These are phyloP conservation scores for Procavia capensis DNA, from an alignment of 2,113 vertebrate species.

Conservation along the genomic window DNA sequence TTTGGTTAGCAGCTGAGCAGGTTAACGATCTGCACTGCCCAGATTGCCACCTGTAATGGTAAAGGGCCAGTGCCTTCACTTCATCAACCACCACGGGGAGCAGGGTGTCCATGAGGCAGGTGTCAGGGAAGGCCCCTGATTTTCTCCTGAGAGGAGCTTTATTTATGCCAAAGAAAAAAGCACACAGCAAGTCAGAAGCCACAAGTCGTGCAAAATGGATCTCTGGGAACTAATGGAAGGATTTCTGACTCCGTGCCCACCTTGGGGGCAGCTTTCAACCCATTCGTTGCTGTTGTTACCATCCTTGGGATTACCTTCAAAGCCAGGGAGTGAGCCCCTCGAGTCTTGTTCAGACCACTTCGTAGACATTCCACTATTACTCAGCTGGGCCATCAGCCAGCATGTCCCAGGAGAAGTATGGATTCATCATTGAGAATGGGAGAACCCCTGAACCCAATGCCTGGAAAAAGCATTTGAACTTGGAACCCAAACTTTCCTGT, in stretches of 20 bases:
- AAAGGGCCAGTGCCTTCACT: not conserved
- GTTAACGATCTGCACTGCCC: too few relatives aligned
- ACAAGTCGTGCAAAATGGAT: not conserved
- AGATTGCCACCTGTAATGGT: too few relatives aligned
- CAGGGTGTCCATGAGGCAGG: not conserved
- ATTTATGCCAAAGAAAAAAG: not conserved
- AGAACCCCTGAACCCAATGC: not conserved
- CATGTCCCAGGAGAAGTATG: not conserved
- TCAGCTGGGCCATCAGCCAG: accelerated
- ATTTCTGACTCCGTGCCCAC: not conserved
- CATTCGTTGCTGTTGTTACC: not conserved
- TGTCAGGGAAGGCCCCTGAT: not conserved
- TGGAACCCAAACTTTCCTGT: not conserved
- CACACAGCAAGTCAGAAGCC: not conserved
- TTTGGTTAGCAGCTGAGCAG: too few relatives aligned
- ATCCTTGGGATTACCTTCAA: not conserved
- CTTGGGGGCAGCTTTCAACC: not conserved
- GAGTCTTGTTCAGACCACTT: not conserved
- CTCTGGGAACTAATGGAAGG: not conserved
- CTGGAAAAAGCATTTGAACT: not conserved
- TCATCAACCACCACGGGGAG: not conserved
- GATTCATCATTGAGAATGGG: too few relatives aligned
- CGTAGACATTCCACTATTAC: not conserved
- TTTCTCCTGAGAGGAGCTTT: not conserved
- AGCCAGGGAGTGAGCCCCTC: not conserved